Evolutionary conservation across 2,113 vertebrate species (phyloP), one percentile per base, ranked within the genome.

Genomic region (Festucalex cinctus): DNA sequence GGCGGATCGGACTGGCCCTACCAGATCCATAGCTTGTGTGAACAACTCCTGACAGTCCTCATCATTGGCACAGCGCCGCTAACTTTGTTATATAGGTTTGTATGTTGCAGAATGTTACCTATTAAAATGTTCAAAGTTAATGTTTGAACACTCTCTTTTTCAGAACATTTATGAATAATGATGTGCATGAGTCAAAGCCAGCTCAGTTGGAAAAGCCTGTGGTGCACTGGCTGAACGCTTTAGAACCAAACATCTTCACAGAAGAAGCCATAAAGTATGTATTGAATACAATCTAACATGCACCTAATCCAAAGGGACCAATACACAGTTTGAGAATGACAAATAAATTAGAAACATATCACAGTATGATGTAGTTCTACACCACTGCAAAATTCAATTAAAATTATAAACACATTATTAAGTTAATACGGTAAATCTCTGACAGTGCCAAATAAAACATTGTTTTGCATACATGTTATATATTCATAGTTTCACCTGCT

Each of bases 21-120:
- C 73, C 90, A 91, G 83, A 95, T 98, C 83, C 94, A 98, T 75
- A 91, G 66, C 59, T 87, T 95, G 71, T 98, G 97, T 85, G 94
- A 95, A 73, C 93, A 91, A 77, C 91, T 99, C 37, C 88, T 97
- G 51, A 91, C 86, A 53, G 90, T 92, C 28, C 88, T 96, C 65
- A 79, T 90, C 49, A 72, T 96, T 84, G 89, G 93, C 83, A 95
- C 94, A 53, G 90, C 94, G 48, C 95, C 97, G 1, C 76, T 98
- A 46, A 80, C 92, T 57, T 85, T 89, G 69, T 83, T 99, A 2
- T 80, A 92, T 75, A 88, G 92, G 96, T 98, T 82, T 9, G 63
- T 63, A 48, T 60, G 39, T 24, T 24, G 19, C n/a, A 19, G 9
- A 37, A 35, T 16, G 41, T 51, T 41, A 68, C 3, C 10, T 28